Evolutionary conservation across 2,888 invertebrate genomes (phyloP).

Genomic region (Congeria kusceri): DNA sequence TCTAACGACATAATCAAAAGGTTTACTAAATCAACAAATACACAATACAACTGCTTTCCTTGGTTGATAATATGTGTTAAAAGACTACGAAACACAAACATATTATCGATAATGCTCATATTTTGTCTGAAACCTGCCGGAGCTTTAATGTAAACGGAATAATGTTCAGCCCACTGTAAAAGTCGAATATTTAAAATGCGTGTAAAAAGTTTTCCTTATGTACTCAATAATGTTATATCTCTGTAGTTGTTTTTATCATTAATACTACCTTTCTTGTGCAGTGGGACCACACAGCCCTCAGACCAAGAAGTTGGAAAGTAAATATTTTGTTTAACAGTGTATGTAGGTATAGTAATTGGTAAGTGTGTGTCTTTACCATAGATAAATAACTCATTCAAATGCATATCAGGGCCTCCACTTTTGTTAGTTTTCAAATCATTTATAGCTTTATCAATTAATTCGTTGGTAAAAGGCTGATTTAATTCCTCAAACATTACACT

Average conservation of each 20-base stretch:
- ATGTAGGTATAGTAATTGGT: not conserved
- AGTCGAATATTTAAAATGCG: conserved; percentile 6
- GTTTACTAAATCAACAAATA: not conserved
- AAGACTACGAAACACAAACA: conserved; percentile 7
- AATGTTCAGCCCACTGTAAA: not conserved
- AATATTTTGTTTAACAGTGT: conserved; percentile 3
- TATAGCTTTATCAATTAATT: conserved; percentile 3
- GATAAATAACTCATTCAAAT: conserved; percentile 12
- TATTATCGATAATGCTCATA: conserved; percentile 6
- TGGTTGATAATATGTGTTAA: not conserved
- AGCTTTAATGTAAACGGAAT: conserved; percentile 7
- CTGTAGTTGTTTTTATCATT: conserved; percentile 11
- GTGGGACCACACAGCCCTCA: conserved; percentile 1
- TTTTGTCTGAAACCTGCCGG: conserved; percentile 8
- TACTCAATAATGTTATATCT: conserved; percentile 3
- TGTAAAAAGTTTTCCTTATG: conserved; percentile 4
- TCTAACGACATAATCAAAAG: not conserved
- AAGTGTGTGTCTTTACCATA: not conserved
- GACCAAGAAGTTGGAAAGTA: conserved; percentile 6
- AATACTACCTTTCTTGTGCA: conserved; percentile 10
- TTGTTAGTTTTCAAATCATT: conserved; percentile 9
- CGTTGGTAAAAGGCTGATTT: not conserved
- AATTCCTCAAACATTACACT: too few species aligned
- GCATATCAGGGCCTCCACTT: conserved; percentile 7
- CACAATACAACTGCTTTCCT: not conserved